Base-by-base conservation (phyloP, 1,140 invertebrate species). In the Xylocopa sonorina region DNA sequence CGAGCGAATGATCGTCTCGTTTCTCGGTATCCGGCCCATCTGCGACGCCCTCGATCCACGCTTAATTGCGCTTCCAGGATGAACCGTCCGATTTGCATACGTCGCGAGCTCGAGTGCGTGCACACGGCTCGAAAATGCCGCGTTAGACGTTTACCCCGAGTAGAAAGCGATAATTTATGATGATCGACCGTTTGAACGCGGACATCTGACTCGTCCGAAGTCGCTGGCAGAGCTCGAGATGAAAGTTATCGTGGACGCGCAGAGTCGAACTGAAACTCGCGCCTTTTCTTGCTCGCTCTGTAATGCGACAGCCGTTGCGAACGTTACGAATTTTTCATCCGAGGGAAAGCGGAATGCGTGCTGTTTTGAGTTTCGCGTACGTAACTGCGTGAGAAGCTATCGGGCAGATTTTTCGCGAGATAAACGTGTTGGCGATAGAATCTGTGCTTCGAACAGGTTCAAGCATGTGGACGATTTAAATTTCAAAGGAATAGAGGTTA, bases 121-220 rank as follows among this genome's bases (percentile, higher is more conserved):
- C 12, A 69, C 12, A 27, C 21, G 5, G 43, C 66, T 24, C 16
- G 29, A 38, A 53, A 53, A 34, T 27, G 18, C 1, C 14, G 60
- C 18, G 48, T 16, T 57, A 57, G 63, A 57, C 29, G 53, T 38
- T 58, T 51, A 34, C 12, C 58, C 58, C 1, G 41, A 77, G 41
- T 77, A 69, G 74, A 77, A 77, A 77, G 64, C 58, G 74, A 77
- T 69, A 60, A 77, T 69, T 77, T 69, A 60, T 58, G 74, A 32
- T 58, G 53, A 77, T 50, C 58, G 74, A 60, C 41, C 10, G 63
- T 46, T 76, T 2, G 12, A 38, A 58, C 58, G 71, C 2, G 46
- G 32, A 76, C 51, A 34, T 46, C 38, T 14, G 24, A 24, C n/a
- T 66, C 29, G n/a, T n/a, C n/a, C n/a, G n/a, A n/a, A n/a, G n/a